A percentile compares a stretch with the other conserved stretches of the same genome.
Conservation (phyloP, 2,888 invertebrate genomes). For the Tetrapedia diversipes region DNA sequence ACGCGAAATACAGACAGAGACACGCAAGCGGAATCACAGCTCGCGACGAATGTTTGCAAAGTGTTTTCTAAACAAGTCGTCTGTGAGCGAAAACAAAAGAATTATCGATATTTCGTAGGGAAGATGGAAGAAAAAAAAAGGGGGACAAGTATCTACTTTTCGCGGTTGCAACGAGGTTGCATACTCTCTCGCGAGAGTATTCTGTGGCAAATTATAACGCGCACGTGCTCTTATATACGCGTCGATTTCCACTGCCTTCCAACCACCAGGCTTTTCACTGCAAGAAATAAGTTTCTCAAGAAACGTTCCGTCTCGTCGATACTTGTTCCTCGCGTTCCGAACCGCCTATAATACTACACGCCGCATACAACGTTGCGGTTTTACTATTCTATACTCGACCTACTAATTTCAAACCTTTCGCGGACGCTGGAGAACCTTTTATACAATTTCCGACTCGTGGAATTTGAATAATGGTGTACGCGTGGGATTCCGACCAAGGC, state of each 20-base stretch:
- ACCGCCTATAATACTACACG: background rate
- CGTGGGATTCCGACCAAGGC: conserved; percentile 78
- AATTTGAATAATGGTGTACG: conserved; percentile 73
- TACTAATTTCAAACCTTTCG: conserved; percentile 43
- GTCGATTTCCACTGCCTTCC: conserved; percentile 51
- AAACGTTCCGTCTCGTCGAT: conserved; percentile 1
- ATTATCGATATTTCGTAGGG: too few relatives aligned
- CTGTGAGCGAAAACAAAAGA: background rate
- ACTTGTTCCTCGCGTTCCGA: background rate
- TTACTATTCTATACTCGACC: conserved; percentile 33
- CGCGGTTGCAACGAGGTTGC: background rate
- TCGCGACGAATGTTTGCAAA: background rate
- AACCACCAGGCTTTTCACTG: conserved; percentile 63
- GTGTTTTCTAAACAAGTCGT: background rate
- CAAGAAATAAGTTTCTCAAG: conserved; percentile 61
- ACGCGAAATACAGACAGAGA: too few relatives aligned
- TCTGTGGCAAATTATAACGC: conserved; percentile 2
- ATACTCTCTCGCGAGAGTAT: conserved; percentile 16
- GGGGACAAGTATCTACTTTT: background rate
- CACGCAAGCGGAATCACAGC: background rate
- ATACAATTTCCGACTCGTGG: conserved; percentile 46
- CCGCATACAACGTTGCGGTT: too few relatives aligned
- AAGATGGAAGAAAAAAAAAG: background rate
- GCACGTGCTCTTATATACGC: background rate
- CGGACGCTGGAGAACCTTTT: conserved; percentile 31